phyloP scores from a whole-genome alignment of 2,113 vertebrate genomes.

The Clarias magur region DNA sequence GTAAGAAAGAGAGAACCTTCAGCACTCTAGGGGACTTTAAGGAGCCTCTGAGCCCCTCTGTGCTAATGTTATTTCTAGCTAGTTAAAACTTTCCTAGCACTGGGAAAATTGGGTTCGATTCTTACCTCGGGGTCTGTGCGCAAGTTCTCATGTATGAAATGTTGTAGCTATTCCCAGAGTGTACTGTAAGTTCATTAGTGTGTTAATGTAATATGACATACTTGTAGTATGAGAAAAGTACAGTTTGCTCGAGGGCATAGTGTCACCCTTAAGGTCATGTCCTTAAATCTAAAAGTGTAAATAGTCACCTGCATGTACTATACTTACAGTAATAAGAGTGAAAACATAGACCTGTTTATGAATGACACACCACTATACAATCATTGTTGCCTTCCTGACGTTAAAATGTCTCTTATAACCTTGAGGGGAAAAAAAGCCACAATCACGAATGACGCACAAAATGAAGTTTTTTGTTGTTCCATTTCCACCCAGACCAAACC shows the following conservation, averaged over 20 bases:
- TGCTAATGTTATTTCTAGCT: background rate
- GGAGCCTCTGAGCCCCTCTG: too few relatives aligned
- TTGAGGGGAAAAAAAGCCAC: background rate
- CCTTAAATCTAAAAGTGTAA: constrained; percentile 4
- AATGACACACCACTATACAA: constrained; percentile 13
- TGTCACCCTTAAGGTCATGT: background rate
- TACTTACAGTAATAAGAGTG: background rate
- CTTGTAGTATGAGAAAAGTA: background rate
- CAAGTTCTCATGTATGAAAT: too few relatives aligned
- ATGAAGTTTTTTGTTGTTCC: background rate
- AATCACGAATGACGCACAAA: background rate
- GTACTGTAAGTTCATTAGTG: background rate
- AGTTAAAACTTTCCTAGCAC: background rate
- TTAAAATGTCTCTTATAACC: constrained; percentile 15
- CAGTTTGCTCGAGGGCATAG: background rate
- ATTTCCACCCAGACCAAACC: constrained; percentile 73
- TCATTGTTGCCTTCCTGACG: background rate
- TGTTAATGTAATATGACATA: background rate
- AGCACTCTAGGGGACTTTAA: too few relatives aligned
- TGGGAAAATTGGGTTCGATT: background rate
- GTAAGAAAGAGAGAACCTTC: too few relatives aligned
- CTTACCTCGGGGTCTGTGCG: too few relatives aligned
- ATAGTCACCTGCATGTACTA: constrained; percentile 29
- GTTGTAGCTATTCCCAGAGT: background rate
- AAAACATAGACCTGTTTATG: constrained; percentile 34